phyloP scores from a whole-genome alignment of 2,797 vertebrate genomes.

The Alfaro cultratus region DNA sequence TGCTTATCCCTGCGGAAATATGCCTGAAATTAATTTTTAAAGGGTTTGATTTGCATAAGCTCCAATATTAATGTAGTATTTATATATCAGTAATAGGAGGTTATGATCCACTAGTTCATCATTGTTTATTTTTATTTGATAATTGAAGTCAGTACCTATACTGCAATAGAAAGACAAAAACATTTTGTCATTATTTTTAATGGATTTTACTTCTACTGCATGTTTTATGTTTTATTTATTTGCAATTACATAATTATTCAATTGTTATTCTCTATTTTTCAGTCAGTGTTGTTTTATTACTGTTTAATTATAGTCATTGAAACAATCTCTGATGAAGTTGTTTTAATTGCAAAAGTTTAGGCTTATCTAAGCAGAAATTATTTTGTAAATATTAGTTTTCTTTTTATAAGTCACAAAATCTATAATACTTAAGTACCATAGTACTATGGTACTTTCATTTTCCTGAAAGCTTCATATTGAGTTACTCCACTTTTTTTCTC shows the following conservation, averaged over 20 bases:
- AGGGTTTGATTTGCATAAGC: conserved; percentile 41
- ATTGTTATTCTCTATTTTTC: too few species aligned
- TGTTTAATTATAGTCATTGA: neutral
- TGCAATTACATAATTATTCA: neutral
- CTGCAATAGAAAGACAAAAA: neutral
- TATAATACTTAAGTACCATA: neutral
- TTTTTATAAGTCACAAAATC: neutral
- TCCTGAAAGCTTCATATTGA: neutral
- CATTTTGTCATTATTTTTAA: neutral
- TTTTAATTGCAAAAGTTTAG: neutral
- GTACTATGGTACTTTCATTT: neutral
- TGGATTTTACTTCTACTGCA: neutral
- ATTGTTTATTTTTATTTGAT: neutral
- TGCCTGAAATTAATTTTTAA: conserved; percentile 54
- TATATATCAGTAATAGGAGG: neutral
- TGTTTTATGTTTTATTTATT: neutral
- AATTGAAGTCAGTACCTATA: neutral
- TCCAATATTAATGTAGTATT: conserved; percentile 9
- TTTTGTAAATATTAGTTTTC: neutral
- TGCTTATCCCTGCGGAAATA: conserved; percentile 46
- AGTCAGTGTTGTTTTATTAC: neutral
- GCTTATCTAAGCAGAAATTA: neutral
- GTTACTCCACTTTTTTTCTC: neutral
- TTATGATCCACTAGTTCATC: neutral
- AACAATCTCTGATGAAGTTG: neutral